These are phyloP conservation scores for Porites australiensis DNA, from an alignment of 64 coral and sea anemone genomes.

Conservation along the genomic window DNA sequence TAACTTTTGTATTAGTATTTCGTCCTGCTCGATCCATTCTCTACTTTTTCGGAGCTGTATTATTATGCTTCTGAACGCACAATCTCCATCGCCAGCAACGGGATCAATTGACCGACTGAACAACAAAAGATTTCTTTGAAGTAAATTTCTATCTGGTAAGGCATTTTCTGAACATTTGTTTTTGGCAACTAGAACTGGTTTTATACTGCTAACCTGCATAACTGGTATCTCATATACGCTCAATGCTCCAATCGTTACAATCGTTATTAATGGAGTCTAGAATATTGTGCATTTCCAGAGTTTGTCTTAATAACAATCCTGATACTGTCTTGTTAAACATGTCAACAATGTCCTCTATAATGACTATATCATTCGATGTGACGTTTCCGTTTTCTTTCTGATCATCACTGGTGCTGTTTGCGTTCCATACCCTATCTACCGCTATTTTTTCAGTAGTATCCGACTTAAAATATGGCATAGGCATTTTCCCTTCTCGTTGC, in stretches of 20 bases:
- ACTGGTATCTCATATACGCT: conserved; percentile 19
- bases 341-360: not conserved
- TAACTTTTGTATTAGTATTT: not conserved
- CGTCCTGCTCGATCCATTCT: not conserved
- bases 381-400: too few relatives aligned
- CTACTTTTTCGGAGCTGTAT: not conserved
- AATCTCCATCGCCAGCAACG: not conserved
- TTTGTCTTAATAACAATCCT: not conserved
- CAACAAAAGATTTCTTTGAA: not conserved
- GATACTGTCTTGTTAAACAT: not conserved
- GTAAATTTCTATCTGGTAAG: not conserved
- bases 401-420: too few relatives aligned
- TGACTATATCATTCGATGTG: not conserved
- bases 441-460: too few relatives aligned
- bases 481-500: too few relatives aligned
- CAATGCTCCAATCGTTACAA: not conserved
- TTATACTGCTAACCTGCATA: not conserved
- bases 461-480: too few relatives aligned
- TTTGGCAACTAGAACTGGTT: not conserved
- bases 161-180: not conserved
- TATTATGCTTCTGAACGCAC: not conserved
- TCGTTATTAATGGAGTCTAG: not conserved
- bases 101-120: not conserved
- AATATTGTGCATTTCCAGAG: not conserved
- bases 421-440: too few relatives aligned